Base-by-base conservation (phyloP, 64 coral and sea anemone species). In the Porites australiensis region DNA sequence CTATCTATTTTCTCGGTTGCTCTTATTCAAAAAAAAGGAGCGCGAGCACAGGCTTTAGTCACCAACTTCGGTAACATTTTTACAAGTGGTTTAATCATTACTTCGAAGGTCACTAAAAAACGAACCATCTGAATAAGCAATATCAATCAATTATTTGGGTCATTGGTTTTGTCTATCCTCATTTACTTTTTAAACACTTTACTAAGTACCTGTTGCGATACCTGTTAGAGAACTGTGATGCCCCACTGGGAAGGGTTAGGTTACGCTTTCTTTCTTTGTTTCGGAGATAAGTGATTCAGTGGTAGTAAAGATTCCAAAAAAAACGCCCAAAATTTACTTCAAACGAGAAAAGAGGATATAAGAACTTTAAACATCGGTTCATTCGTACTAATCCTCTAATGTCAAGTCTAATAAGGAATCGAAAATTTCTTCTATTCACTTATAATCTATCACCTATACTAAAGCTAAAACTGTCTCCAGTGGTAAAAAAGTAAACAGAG, bases 131-230 rank as follows among this genome's bases (percentile, higher is more conserved):
- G 18, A 70, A 70, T 70, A 70, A 14, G 13, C 8, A 16, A 70
- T 21, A 5, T 10, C 22, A 80, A 43, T 4, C 4, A 82, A 82
- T n/a, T 11, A 48, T 82, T 49, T 3, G 58, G 5, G 47, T 78
- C 19, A 78, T 21, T 78, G 13, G 54, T 54, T 53, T n/a, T 59
- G 22, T 76, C 15, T 50, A 18, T 16, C 14, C 18, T 45, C 14
- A 50, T 44, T 76, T 2, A 52, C 73, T 9, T 51, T 50, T 50
- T 49, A 43, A 52, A 60, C 53, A 37, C 11, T 43, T 46, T 37
- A 15, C 19, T 37, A 37, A 14, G 58, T 82, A 82, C 79, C 79
- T 82, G 79, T 64, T 20, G 44, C 37, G 48, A 19, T 44, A 82
- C 79, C 79, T 82, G 79, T 44, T 82, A 44, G 13, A 13, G 22